Conservation (phyloP, 2,113 vertebrate genomes). For the Mus spicilegus region DNA sequence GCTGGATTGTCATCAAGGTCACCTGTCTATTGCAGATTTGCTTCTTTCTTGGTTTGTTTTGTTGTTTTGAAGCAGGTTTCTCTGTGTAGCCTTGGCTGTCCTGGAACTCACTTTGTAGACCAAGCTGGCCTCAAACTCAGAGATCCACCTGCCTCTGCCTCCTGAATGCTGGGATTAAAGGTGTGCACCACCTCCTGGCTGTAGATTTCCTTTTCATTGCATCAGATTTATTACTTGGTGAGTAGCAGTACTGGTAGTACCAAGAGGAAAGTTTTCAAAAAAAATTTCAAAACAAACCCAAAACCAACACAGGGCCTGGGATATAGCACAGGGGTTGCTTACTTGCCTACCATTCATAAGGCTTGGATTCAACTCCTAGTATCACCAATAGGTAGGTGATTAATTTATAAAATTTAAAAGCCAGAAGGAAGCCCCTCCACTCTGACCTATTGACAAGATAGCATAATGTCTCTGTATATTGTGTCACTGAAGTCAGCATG, state of each 20-base stretch:
- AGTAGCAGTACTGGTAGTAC: constrained; percentile 95
- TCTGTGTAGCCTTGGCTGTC: not conserved
- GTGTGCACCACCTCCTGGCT: not conserved
- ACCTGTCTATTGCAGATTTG: not conserved
- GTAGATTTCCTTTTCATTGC: constrained; percentile 85
- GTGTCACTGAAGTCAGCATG: not conserved
- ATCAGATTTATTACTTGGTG: constrained; percentile 93
- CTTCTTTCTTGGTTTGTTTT: not conserved
- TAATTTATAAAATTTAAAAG: not conserved
- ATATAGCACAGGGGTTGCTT: too few species aligned
- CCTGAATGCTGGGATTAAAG: not conserved
- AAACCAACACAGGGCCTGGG: not conserved
- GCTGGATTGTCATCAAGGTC: not conserved
- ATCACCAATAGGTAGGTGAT: not conserved
- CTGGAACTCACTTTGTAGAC: not conserved
- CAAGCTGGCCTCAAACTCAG: not conserved
- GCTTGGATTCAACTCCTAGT: not conserved
- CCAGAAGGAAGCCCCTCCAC: not conserved
- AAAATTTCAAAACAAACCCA: not conserved
- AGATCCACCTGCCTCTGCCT: not conserved
- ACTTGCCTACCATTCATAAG: not conserved
- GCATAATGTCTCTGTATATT: not conserved
- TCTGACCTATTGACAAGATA: constrained; percentile 28
- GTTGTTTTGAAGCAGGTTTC: not conserved
- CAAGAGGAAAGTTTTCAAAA: constrained; percentile 81